phyloP scores from a whole-genome alignment of 2,797 vertebrate species.

The Phrynocephalus guinanensis region DNA sequence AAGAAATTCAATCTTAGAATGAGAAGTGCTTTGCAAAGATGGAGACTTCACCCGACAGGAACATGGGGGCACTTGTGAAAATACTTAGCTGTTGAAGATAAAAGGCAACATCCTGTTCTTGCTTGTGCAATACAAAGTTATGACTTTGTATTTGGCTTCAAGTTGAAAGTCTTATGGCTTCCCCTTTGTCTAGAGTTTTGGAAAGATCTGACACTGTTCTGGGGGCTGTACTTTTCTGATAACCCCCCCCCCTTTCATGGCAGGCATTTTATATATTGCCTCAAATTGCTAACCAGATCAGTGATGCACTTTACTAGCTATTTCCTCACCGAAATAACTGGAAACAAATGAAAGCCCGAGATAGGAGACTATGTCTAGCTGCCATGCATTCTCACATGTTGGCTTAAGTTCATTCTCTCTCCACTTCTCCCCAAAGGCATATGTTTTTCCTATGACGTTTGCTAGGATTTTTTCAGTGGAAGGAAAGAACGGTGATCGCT shows the following conservation, averaged over 20 bases:
- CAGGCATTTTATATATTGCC: not conserved
- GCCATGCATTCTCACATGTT: not conserved
- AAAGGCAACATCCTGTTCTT: too few relatives aligned
- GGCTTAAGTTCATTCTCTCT: not conserved
- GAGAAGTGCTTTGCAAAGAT: too few relatives aligned
- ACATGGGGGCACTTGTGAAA: too few relatives aligned
- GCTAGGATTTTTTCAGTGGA: slow-evolving; percentile 12
- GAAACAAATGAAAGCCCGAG: not conserved
- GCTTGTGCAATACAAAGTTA: too few relatives aligned
- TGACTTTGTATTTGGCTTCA: too few relatives aligned
- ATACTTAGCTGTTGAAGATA: too few relatives aligned
- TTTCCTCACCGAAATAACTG: not conserved
- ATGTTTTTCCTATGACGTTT: not conserved
- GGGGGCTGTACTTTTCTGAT: not conserved
- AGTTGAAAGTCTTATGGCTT: not conserved
- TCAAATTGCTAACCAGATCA: not conserved
- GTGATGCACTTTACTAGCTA: not conserved
- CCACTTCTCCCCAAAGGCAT: not conserved
- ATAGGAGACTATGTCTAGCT: not conserved
- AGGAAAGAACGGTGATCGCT: slow-evolving; percentile 32
- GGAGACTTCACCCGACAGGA: too few relatives aligned
- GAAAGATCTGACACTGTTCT: not conserved
- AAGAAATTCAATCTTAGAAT: too few relatives aligned
- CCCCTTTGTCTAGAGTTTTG: not conserved
- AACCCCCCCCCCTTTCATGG: not conserved